Evolutionary conservation across 2,113 vertebrate species (phyloP).

Genomic region (Anoura caudifer): DNA sequence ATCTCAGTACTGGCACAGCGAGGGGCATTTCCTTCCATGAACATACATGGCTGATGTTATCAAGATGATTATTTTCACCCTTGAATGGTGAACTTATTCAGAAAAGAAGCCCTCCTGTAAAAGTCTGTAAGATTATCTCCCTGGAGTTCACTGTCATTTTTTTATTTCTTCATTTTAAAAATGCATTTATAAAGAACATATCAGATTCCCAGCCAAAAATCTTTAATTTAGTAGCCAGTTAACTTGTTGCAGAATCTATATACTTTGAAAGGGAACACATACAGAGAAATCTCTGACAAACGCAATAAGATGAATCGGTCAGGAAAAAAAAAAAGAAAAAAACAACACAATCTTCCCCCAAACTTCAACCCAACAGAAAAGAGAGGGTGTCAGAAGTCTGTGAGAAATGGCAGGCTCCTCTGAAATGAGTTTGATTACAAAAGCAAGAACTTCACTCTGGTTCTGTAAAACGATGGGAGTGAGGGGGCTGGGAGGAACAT

Average conservation of each 20-base stretch:
- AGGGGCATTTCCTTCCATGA: neutral
- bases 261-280: neutral
- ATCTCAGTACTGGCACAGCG: neutral
- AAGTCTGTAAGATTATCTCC: neutral
- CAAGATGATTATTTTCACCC: neutral
- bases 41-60: neutral
- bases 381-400: neutral
- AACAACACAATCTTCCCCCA: neutral
- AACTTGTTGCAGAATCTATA: constrained; percentile 13
- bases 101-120: neutral
- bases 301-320: constrained; percentile 3
- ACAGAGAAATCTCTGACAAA: constrained; percentile 14
- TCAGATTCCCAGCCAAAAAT: neutral
- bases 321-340: neutral
- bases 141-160: neutral
- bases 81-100: neutral
- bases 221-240: neutral
- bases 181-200: neutral
- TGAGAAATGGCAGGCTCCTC: constrained; percentile 18
- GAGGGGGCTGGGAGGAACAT: neutral
- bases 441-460: constrained; percentile 22
- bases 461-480: neutral
- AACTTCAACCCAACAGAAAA: neutral
- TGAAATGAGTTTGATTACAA: constrained; percentile 16
- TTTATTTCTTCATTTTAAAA: neutral